Evolutionary conservation across 1,140 invertebrate species (phyloP), one percentile per base, ranked within the genome.

Genomic region (Drosophila sechellia): DNA sequence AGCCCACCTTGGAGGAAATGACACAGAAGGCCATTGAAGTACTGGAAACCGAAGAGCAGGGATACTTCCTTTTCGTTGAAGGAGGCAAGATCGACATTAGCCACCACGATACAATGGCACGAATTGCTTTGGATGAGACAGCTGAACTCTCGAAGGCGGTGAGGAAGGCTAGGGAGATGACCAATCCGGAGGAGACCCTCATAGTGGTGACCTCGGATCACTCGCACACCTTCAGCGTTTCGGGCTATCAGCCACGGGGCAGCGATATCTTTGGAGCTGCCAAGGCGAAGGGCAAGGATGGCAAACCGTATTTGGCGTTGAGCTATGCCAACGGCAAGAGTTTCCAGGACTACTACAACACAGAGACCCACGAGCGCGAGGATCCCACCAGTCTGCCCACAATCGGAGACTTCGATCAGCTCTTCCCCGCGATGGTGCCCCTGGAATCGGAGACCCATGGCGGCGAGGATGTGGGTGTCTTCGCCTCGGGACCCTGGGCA

Each of bases 11-110:
- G 1, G 94, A 93, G 46, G 96, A 98, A 92, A 98, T 98, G 97
- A 96, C 96, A 0, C 92, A 94, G 77, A 95, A 95, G 70, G 97
- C 97, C 2, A 95, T 98, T 12, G 94, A 96, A 77, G 93, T 98
- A 12, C 92, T 98, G n/a, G 92, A 94, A 5, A 95, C 94, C 58
- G 94, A 96, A 12, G 96, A 96, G 48, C 94, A 96, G 27, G 97
- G 97, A 10, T 96, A 93, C 76, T 95, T 96, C 60, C 66, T 92
- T 8, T 93, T 92, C 63, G 93, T 94, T 4, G 86, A 95, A 80
- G 95, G 95, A 8, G 96, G 96, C 0, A 94, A 95, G 58, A 98
- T 98, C 34, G 97, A 98, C 87, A 94, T 96, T 55, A 97, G 95
- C 0, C 96, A 98, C 91, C 97, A 98, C 84, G 92, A 94, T 1